Percentiles rank a stretch among this genome's conserved stretches.
These are phyloP conservation scores for Phalacrocorax carbo DNA, from an alignment of 2,113 vertebrate genomes.

Conservation along the genomic window DNA sequence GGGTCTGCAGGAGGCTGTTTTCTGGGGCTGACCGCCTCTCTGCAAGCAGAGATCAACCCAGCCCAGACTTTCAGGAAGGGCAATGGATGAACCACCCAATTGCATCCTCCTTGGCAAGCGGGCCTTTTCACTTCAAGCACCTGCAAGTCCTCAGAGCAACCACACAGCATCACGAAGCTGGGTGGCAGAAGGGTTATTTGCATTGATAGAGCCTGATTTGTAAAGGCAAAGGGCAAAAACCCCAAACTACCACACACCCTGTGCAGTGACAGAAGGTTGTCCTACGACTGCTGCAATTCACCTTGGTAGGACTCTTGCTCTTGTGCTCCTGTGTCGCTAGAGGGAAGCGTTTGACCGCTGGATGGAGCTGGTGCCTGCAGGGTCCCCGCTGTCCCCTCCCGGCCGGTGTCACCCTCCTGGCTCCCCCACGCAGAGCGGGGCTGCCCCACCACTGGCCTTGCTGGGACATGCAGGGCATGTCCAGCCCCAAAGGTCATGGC, in stretches of 20 bases:
- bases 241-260: accelerated
- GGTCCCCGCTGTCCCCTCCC: not conserved
- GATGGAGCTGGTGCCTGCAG: not conserved
- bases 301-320: not conserved
- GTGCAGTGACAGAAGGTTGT: accelerated
- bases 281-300: accelerated
- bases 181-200: not conserved
- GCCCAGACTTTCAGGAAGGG: no score
- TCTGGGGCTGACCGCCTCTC: not conserved
- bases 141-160: accelerated
- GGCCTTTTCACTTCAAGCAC: not conserved
- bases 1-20: not conserved
- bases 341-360: not conserved
- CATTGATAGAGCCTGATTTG: no score
- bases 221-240: not conserved
- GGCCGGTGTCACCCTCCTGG: not conserved
- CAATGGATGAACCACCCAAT: not conserved
- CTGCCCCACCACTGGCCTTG: not conserved
- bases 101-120: accelerated
- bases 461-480: accelerated
- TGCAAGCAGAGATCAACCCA: not conserved
- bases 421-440: not conserved
- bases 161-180: not conserved
- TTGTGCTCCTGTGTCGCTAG: not conserved
- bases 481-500: not conserved